phyloP scores from a whole-genome alignment of 1,140 invertebrate species.

The Lepidurus apus region DNA sequence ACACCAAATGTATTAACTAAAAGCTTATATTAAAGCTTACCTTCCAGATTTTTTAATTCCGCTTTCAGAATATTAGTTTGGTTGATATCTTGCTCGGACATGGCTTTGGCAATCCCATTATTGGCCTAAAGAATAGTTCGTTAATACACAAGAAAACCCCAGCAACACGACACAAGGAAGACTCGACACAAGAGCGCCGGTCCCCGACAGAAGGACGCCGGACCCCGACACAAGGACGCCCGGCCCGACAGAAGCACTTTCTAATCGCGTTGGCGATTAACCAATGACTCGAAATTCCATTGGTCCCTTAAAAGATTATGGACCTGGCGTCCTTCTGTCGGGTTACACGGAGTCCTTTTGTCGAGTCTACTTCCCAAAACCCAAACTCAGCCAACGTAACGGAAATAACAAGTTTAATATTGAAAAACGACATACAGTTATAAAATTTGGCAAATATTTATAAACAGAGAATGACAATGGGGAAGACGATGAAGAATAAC shows the following conservation, averaged over 20 bases:
- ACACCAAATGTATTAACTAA: not conserved
- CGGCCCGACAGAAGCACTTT: too few relatives aligned
- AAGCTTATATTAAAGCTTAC: slow-evolving; percentile 28
- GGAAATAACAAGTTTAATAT: not conserved
- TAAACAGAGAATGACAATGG: not conserved
- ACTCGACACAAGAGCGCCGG: not conserved
- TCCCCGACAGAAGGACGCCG: too few relatives aligned
- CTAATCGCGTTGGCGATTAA: too few relatives aligned
- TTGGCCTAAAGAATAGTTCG: not conserved
- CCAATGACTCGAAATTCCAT: too few relatives aligned
- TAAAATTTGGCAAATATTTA: not conserved
- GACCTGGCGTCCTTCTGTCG: too few relatives aligned
- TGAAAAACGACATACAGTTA: not conserved
- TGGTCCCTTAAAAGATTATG: too few relatives aligned
- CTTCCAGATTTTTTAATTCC: slow-evolving; percentile 39
- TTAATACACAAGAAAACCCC: not conserved
- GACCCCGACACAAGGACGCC: too few relatives aligned
- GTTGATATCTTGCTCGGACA: slow-evolving; percentile 24
- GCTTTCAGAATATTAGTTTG: slow-evolving; percentile 36
- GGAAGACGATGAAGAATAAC: not conserved
- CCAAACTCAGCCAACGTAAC: too few relatives aligned
- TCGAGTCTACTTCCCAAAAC: too few relatives aligned
- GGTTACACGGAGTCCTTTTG: too few relatives aligned
- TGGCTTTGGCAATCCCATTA: not conserved
- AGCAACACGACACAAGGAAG: not conserved